Percentiles rank a stretch among this genome's conserved stretches.
These are phyloP conservation scores for Muricea muricata DNA, from an alignment of 92 coral and sea anemone species.

Conservation along the genomic window DNA sequence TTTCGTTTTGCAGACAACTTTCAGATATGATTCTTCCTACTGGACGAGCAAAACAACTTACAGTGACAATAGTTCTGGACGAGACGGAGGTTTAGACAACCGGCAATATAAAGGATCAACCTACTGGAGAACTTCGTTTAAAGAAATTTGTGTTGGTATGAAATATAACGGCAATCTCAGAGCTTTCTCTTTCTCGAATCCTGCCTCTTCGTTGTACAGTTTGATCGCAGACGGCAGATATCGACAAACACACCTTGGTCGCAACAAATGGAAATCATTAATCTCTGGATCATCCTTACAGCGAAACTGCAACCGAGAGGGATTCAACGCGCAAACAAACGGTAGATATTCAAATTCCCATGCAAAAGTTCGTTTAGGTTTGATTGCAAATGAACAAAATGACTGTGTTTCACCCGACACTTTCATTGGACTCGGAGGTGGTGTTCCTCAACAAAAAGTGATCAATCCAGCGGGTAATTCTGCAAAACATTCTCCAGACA, in stretches of 20 bases:
- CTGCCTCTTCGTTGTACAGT: slow-evolving; percentile 11
- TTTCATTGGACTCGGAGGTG: slow-evolving; percentile 31
- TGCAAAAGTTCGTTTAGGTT: slow-evolving; percentile 14
- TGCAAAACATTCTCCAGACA: background rate
- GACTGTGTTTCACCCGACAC: background rate
- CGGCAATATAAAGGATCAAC: background rate
- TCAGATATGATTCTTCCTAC: background rate
- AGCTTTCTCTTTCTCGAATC: slow-evolving; percentile 1
- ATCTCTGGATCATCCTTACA: too few species aligned
- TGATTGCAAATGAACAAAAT: background rate
- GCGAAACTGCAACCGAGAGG: too few species aligned
- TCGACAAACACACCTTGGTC: background rate
- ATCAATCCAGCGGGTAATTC: slow-evolving; percentile 5
- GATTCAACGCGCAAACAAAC: background rate
- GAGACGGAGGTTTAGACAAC: background rate
- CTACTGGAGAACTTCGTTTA: background rate
- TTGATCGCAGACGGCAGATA: slow-evolving; percentile 38
- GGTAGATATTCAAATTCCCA: background rate
- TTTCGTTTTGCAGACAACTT: background rate
- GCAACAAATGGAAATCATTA: slow-evolving; percentile 17
- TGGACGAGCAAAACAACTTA: background rate
- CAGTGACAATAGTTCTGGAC: background rate
- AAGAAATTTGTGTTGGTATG: slow-evolving; percentile 2
- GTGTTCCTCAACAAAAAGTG: background rate
- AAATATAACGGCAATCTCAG: background rate